Evolutionary conservation across 2,113 vertebrate species (phyloP).

Genomic region (Mystacornis crossleyi): DNA sequence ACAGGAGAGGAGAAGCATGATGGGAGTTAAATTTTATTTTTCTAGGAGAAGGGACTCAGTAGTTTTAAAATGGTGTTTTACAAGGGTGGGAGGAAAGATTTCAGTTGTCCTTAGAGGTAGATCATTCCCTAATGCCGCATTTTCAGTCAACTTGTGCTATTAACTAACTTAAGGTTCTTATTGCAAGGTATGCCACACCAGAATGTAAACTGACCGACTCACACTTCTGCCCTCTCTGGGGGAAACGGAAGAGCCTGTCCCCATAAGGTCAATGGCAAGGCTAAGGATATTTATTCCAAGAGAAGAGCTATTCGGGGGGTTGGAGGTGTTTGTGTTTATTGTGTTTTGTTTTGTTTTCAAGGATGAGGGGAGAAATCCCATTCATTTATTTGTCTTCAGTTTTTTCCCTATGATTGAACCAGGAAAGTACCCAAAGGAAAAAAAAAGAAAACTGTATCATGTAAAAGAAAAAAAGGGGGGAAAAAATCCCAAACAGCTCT

Average conservation of each 20-base stretch:
- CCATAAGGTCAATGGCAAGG: background rate
- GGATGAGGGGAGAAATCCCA: background rate
- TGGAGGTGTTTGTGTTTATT: background rate
- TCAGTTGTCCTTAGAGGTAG: background rate
- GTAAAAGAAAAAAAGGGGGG: background rate
- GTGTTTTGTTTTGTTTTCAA: background rate
- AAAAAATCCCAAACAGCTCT: fast-evolving
- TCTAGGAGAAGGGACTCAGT: background rate
- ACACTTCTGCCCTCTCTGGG: background rate
- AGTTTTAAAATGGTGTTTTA: background rate
- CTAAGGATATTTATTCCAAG: background rate
- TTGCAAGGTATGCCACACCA: background rate
- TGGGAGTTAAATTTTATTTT: background rate
- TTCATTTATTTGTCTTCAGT: background rate
- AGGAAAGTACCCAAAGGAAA: background rate
- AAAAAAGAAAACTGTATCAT: background rate
- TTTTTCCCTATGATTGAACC: background rate
- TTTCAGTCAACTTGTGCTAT: background rate
- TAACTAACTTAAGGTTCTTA: background rate
- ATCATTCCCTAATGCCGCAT: background rate
- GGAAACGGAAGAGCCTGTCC: background rate
- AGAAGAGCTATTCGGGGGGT: background rate
- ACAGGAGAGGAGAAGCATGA: background rate
- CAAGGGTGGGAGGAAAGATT: background rate
- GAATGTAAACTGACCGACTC: background rate